Evolutionary conservation across 2,888 invertebrate genomes (phyloP).

Genomic region (Tenthredo livida): DNA sequence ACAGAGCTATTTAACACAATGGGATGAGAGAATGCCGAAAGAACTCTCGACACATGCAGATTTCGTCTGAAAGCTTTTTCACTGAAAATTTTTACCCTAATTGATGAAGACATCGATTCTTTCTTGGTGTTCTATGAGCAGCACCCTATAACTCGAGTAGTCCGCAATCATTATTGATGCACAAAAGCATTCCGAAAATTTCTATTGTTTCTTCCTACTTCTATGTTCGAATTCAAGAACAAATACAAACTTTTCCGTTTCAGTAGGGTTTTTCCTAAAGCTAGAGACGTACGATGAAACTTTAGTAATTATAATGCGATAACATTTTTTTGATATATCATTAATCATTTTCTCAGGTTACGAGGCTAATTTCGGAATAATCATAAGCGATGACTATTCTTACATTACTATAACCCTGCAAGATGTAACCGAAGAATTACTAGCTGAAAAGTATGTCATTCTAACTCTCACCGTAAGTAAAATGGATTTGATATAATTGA

Average conservation of each 20-base stretch:
- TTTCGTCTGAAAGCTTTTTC: background rate
- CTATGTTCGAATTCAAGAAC: no score
- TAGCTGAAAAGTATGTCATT: slow-evolving; percentile 56
- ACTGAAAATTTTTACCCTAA: background rate
- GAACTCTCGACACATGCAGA: background rate
- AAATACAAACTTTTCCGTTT: no score
- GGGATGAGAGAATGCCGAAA: background rate
- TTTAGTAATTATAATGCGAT: background rate
- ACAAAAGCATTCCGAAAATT: no score
- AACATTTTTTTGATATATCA: background rate
- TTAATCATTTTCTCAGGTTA: slow-evolving; percentile 17
- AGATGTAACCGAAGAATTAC: slow-evolving; percentile 55
- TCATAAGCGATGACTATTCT: slow-evolving; percentile 46
- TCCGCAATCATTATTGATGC: background rate
- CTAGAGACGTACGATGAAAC: background rate
- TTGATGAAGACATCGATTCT: background rate
- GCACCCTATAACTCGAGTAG: background rate
- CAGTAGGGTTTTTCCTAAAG: background rate
- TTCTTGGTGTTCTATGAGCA: background rate
- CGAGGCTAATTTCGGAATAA: slow-evolving; percentile 32
- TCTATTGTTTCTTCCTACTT: no score
- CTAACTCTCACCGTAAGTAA: slow-evolving; percentile 57
- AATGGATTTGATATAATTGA: slow-evolving; percentile 2
- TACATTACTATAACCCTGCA: slow-evolving; percentile 52
- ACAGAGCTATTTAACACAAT: background rate